phyloP scores from a whole-genome alignment of 2,888 invertebrate species.

The Gastracanthus pulcherrimus region DNA sequence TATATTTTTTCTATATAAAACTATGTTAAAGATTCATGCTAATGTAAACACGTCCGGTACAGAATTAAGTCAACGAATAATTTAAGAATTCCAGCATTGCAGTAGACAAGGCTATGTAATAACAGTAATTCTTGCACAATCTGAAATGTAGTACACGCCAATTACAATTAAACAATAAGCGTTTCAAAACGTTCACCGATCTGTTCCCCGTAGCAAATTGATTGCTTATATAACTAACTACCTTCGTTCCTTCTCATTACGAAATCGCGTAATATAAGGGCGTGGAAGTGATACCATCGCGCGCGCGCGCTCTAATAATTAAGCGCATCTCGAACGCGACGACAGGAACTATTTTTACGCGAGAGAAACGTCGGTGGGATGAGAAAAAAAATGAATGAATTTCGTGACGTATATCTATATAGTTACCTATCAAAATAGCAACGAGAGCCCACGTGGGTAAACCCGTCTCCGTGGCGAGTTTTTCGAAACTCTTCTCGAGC shows the following conservation, averaged over 20 bases:
- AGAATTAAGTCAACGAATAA: neutral
- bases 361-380: too few species aligned
- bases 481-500: slow-evolving; percentile 80
- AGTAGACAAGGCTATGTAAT: neutral
- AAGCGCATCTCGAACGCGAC: too few species aligned
- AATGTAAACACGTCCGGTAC: neutral
- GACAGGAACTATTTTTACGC: too few species aligned
- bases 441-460: slow-evolving; percentile 92
- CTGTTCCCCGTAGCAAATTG: neutral
- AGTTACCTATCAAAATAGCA: slow-evolving; percentile 86
- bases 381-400: neutral
- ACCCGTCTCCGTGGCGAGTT: slow-evolving; percentile 85
- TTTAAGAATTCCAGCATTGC: neutral
- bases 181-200: neutral
- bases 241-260: neutral
- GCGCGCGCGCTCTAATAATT: too few species aligned
- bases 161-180: neutral
- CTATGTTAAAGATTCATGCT: neutral
- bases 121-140: neutral
- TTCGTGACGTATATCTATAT: neutral
- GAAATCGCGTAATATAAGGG: neutral
- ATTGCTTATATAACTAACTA: neutral
- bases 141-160: neutral
- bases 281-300: neutral
- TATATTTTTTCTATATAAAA: neutral